Percentiles rank a stretch among this genome's conserved stretches.
Conservation (phyloP, 2,888 invertebrate genomes). For the Idaea straminata region DNA sequence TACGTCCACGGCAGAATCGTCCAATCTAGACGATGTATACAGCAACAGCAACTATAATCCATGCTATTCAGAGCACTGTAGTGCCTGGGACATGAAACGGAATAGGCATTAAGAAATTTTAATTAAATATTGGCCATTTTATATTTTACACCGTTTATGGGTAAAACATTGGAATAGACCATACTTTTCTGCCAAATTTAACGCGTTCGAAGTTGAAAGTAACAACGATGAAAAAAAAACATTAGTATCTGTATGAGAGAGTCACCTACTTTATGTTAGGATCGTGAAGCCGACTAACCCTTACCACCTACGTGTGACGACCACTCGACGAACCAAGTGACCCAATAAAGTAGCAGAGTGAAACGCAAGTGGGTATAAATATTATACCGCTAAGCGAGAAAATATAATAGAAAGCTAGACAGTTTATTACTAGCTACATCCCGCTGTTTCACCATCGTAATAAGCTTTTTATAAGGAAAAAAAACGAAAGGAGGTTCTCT, state of each 20-base stretch:
- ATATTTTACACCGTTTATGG: too few relatives aligned
- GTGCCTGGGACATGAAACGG: too few relatives aligned
- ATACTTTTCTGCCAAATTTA: background rate
- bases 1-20: too few relatives aligned
- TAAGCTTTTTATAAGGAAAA: too few relatives aligned
- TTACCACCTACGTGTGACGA: conserved; percentile 46
- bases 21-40: too few relatives aligned
- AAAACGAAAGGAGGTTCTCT: too few relatives aligned
- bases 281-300: conserved; percentile 51
- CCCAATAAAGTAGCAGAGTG: conserved; percentile 52
- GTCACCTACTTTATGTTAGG: conserved; percentile 29
- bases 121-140: too few relatives aligned
- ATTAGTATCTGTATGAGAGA: conserved; percentile 38
- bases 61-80: too few relatives aligned
- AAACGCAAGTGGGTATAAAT: conserved; percentile 33
- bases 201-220: conserved; percentile 14
- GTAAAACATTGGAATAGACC: conserved; percentile 7
- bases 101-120: too few relatives aligned
- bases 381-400: conserved; percentile 2
- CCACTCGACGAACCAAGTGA: conserved; percentile 49
- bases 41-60: too few relatives aligned
- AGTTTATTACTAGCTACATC: conserved; percentile 8
- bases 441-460: background rate
- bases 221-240: conserved; percentile 41
- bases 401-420: background rate